phyloP scores from a whole-genome alignment of 2,797 vertebrate species.

The Pagetopsis macropterus region DNA sequence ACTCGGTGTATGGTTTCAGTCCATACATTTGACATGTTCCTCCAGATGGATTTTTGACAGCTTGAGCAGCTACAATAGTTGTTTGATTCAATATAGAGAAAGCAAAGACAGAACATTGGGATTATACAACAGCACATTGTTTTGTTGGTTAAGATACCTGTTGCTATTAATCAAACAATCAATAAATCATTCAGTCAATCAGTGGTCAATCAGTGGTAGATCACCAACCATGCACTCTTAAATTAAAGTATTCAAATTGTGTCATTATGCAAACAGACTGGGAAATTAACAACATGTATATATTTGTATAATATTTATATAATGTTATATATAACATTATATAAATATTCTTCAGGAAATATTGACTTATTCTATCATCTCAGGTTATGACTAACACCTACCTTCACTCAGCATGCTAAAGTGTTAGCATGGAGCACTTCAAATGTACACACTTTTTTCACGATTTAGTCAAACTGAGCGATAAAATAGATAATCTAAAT shows the following conservation, averaged over 20 bases:
- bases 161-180: too few relatives aligned
- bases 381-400: neutral
- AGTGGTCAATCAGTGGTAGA: too few relatives aligned
- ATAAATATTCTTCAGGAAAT: too few relatives aligned
- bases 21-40: rapidly evolving
- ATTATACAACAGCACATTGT: neutral
- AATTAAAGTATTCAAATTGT: too few relatives aligned
- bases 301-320: too few relatives aligned
- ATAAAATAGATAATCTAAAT: neutral
- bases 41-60: rapidly evolving
- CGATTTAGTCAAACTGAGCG: neutral
- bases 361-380: neutral
- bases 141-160: neutral
- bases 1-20: rapidly evolving
- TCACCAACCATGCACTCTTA: too few relatives aligned
- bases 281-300: too few relatives aligned
- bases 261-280: too few relatives aligned
- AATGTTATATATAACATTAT: too few relatives aligned
- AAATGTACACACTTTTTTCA: neutral
- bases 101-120: neutral
- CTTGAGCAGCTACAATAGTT: neutral
- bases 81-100: neutral
- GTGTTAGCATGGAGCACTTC: neutral
- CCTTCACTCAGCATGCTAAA: neutral
- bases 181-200: too few relatives aligned